Evolutionary conservation across 2,797 vertebrate species (phyloP).

Genomic region (Molossus alvarezi): DNA sequence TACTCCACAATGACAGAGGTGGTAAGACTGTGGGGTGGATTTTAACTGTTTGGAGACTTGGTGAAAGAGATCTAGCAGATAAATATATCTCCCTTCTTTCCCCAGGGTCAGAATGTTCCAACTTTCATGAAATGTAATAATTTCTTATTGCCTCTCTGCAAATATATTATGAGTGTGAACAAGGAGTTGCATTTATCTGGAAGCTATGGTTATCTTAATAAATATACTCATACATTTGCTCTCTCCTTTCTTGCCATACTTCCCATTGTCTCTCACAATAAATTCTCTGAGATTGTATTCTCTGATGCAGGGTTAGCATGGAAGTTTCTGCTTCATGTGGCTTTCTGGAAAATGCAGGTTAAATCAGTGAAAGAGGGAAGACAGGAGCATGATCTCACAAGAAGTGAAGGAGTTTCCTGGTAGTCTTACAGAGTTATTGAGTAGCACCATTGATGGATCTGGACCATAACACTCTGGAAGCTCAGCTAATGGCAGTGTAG

Average conservation of each 20-base stretch:
- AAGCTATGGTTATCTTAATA: neutral
- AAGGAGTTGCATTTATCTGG: neutral
- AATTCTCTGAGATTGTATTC: too few species aligned
- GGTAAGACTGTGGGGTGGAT: neutral
- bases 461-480: neutral
- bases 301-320: neutral
- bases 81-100: neutral
- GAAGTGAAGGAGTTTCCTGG: neutral
- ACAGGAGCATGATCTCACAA: neutral
- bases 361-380: neutral
- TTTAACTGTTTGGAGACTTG: neutral
- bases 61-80: neutral
- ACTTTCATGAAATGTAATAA: neutral
- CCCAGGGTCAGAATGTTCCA: neutral
- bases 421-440: neutral
- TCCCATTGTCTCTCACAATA: neutral
- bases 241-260: neutral
- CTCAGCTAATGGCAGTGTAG: neutral
- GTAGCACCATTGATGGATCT: neutral
- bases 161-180: neutral
- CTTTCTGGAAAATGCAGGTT: slow-evolving; percentile 3
- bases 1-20: neutral
- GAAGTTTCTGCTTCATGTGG: neutral
- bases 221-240: neutral
- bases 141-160: neutral